phyloP scores from a whole-genome alignment of 2,888 invertebrate genomes.

The Campoplex nolae region DNA sequence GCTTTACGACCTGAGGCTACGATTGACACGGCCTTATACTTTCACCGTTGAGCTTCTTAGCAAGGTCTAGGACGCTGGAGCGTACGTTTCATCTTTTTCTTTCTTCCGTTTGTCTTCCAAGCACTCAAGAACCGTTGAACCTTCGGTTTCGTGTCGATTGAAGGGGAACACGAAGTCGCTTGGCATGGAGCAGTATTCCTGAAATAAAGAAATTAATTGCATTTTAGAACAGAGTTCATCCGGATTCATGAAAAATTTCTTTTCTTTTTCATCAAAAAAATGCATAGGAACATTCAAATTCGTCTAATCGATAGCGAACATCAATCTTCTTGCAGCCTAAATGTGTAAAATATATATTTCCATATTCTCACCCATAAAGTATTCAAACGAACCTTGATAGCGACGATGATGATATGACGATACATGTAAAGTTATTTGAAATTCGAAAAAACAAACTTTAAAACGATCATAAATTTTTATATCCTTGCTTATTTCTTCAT shows the following conservation, averaged over 20 bases:
- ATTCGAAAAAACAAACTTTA: neutral
- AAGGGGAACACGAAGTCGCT: neutral
- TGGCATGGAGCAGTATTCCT: neutral
- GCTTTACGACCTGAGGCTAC: slow-evolving; percentile 31
- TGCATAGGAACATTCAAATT: neutral
- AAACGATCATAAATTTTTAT: neutral
- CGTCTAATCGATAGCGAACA: neutral
- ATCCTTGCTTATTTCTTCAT: neutral
- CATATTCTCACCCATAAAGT: neutral
- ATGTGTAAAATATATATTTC: neutral
- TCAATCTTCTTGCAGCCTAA: neutral
- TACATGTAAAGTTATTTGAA: neutral
- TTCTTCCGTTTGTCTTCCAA: neutral
- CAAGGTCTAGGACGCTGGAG: slow-evolving; percentile 79
- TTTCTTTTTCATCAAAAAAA: neutral
- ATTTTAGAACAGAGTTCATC: neutral
- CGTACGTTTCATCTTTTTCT: slow-evolving; percentile 1
- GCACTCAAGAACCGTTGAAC: neutral
- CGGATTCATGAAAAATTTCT: neutral
- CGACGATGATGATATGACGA: neutral
- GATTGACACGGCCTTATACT: slow-evolving; percentile 75
- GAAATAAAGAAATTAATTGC: neutral
- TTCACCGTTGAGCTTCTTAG: slow-evolving; percentile 78
- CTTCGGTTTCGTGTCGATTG: neutral
- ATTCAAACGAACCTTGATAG: neutral